Base-by-base conservation (phyloP, 1,140 invertebrate genomes). In the Meloidogyne hapla region DNA sequence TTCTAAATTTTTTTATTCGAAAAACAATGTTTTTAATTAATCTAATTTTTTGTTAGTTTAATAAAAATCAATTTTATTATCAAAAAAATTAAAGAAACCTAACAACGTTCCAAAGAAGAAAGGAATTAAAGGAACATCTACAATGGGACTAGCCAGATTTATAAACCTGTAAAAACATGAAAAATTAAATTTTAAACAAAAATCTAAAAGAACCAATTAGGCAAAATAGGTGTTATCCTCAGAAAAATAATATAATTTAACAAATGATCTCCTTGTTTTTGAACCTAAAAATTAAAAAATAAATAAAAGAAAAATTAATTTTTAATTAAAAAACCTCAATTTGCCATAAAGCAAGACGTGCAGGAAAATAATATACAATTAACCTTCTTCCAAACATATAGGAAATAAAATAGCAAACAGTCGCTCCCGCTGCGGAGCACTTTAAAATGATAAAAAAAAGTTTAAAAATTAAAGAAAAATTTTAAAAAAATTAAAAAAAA, bases 191-290 rank as follows among this genome's bases (percentile, higher is more conserved):
- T 18, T 8, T 3, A 0, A 56, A 0, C 18, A 56, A 56, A 56
- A n/a, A 56, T n/a, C 5, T 8, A n/a, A 56, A 56, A n/a, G 8
- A 99, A 98, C 97, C 97, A 99, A 89, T 99, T 99, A 6, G 97
- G 97, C 74, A 99, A 89, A 82, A 99, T 92, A 69, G 97, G 97
- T 18, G 97, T 99, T 76, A 99, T 93, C 80, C 97, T 91, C 62
- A 99, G 90, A 88, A 99, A 99, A 84, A 99, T 91, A 80, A 99
- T 95, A 87, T 99, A 99, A 89, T 95, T 95, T 15, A 98, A 91
- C 73, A 99, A 89, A 88, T 97, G 92, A 76, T 94, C 91, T 80
- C 91, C 90, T 84, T 99, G 94, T 81, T 92, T 93, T 42, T 91
- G 89, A 1, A 93, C 91, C 91, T 92, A 81, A 61, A 86, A 84